Conservation (phyloP, 2,113 vertebrate species). For the Rhinoderma darwinii region DNA sequence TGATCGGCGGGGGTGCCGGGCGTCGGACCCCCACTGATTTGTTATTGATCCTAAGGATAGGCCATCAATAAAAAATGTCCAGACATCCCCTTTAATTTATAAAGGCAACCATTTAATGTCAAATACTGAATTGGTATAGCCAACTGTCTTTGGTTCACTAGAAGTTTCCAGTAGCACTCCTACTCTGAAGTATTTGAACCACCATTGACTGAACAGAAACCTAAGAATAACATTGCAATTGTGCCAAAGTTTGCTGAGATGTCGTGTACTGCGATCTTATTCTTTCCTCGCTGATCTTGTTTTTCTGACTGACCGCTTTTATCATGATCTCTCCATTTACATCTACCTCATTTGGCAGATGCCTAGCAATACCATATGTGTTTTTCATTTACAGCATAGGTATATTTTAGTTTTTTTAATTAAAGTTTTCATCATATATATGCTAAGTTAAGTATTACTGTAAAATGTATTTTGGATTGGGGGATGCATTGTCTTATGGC, state of each 20-base stretch:
- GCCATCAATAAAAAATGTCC: neutral
- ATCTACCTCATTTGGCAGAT: conserved; percentile 1
- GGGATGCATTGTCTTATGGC: neutral
- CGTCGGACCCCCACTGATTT: too few species aligned
- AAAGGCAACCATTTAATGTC: neutral
- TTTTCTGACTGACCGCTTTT: neutral
- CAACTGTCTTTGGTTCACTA: neutral
- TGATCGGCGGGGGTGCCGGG: too few species aligned
- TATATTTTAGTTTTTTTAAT: neutral
- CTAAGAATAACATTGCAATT: neutral
- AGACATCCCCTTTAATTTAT: neutral
- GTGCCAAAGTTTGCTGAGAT: neutral
- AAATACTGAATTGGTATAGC: neutral
- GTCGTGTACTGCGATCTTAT: neutral
- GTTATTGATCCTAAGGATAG: too few species aligned
- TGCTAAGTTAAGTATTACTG: neutral
- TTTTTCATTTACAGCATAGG: neutral
- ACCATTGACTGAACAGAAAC: neutral
- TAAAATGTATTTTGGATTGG: neutral
- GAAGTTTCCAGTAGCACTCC: too few species aligned
- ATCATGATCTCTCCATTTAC: conserved; percentile 6
- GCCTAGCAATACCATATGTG: neutral
- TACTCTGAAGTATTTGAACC: neutral
- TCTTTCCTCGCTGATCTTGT: neutral
- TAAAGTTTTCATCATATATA: neutral